phyloP scores from a whole-genome alignment of 2,113 vertebrate species.

The Cheirogaleus medius region DNA sequence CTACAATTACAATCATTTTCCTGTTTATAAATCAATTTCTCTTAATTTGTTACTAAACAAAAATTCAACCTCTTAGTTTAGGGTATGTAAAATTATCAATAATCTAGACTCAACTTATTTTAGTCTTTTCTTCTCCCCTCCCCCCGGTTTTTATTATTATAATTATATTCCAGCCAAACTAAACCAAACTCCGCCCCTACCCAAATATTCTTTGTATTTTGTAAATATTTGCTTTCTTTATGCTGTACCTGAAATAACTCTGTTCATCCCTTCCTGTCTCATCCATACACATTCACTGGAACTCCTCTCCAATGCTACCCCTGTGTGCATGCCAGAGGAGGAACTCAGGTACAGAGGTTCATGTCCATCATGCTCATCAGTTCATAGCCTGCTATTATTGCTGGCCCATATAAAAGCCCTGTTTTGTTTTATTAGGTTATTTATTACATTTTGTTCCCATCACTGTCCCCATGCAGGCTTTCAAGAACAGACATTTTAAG shows the following conservation, averaged over 20 bases:
- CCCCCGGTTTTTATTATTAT: neutral
- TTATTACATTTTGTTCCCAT: neutral
- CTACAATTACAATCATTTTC: neutral
- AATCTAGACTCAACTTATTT: neutral
- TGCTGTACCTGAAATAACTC: neutral
- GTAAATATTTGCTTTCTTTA: neutral
- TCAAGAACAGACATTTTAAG: neutral
- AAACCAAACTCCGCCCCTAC: neutral
- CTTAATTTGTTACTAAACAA: neutral
- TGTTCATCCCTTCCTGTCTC: neutral
- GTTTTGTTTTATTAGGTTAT: neutral
- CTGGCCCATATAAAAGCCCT: neutral
- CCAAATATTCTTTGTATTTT: neutral
- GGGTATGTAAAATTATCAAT: neutral
- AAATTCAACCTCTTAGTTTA: neutral
- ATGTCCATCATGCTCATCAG: neutral
- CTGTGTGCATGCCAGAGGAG: neutral
- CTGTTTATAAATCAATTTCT: neutral
- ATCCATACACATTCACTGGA: neutral
- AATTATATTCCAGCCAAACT: neutral
- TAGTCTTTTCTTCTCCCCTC: neutral
- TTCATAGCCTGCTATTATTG: neutral
- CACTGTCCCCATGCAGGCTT: accelerated
- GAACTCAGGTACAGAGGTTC: neutral
- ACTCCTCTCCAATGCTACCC: neutral